A percentile compares a stretch with the other conserved stretches of the same genome.
Conservation (phyloP, 2,797 vertebrate genomes). For the Ptychadena robeensis region DNA sequence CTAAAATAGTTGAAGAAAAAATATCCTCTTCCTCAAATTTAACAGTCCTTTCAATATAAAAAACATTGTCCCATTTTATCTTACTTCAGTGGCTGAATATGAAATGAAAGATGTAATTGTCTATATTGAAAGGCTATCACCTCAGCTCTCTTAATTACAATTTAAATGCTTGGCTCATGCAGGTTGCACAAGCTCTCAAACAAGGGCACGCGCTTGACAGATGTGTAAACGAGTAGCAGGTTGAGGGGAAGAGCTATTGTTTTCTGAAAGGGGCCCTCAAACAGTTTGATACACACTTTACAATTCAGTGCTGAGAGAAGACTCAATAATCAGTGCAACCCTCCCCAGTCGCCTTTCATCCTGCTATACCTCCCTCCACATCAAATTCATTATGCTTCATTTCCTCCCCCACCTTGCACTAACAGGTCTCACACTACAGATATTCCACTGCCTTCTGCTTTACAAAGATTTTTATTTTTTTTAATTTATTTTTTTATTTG, state of each 20-base stretch:
- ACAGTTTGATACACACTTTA: constrained; percentile 72
- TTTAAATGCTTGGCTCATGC: constrained; percentile 42
- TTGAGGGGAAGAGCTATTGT: constrained; percentile 59
- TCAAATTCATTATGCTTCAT: constrained; percentile 67
- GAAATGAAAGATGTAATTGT: background rate
- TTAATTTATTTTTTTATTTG: background rate
- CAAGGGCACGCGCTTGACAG: constrained; percentile 54
- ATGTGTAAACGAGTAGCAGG: constrained; percentile 59
- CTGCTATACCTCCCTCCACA: constrained; percentile 66
- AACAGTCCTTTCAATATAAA: background rate
- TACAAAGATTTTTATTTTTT: background rate
- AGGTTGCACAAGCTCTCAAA: constrained; percentile 45
- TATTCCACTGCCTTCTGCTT: background rate
- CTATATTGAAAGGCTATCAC: constrained; percentile 16
- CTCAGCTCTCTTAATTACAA: constrained; percentile 37
- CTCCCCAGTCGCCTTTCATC: constrained; percentile 53
- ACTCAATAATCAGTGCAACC: constrained; percentile 70
- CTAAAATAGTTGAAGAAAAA: no score
- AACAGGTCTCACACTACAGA: constrained; percentile 21
- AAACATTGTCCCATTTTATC: background rate
- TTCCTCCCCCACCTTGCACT: constrained; percentile 33
- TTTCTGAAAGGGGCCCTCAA: constrained; percentile 72
- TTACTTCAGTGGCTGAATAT: background rate
- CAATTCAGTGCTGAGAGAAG: constrained; percentile 69
- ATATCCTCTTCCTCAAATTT: no score